Base-by-base conservation (phyloP, 1,140 invertebrate genomes). In the Ectropis grisescens region DNA sequence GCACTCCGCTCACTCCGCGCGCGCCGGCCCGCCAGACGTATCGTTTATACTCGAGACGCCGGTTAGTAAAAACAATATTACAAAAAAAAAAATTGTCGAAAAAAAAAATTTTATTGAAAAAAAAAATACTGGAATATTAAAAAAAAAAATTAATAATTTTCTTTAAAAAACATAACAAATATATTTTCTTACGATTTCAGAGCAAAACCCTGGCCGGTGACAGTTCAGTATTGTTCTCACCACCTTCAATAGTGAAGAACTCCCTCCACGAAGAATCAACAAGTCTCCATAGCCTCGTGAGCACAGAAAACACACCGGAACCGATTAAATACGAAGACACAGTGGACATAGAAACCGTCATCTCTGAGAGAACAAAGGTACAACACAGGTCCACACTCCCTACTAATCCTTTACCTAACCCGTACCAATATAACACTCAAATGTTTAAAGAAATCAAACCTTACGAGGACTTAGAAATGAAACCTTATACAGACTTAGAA, bases 201-300 rank as follows among this genome's bases (percentile, higher is more conserved):
- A 95, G 93, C 70, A 95, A 95, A 84, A 93, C 91, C 29, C 74
- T 96, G 60, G 88, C 86, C 8, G 88, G 89, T 10, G 90, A 93
- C 52, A 88, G 89, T 14, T 93, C 92, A 4, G 87, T 92, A 8
- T 72, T 94, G 39, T 95, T 96, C 58, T 95, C 93, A 1, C 93
- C 94, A 1, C 90, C 93, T 7, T 93, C 92, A 2, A 93, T 95
- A 57, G 84, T 88, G 38, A 87, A 88, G 58, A 82, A 89, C 35
- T 85, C 86, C 0, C 72, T 88, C 22, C 64, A 79, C 28, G 82
- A 82, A 47, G 82, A 83, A 24, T 83, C 82, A 10, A 82, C 76
- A 1, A 82, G 82, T 14, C 57, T 82, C 7, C 69, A 80, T 47
- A 81, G 78, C 33, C 54, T 82, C 1, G 57, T 82, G 41, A 82